Conservation (phyloP, 1,140 invertebrate genomes). For the Hycleus cichorii region DNA sequence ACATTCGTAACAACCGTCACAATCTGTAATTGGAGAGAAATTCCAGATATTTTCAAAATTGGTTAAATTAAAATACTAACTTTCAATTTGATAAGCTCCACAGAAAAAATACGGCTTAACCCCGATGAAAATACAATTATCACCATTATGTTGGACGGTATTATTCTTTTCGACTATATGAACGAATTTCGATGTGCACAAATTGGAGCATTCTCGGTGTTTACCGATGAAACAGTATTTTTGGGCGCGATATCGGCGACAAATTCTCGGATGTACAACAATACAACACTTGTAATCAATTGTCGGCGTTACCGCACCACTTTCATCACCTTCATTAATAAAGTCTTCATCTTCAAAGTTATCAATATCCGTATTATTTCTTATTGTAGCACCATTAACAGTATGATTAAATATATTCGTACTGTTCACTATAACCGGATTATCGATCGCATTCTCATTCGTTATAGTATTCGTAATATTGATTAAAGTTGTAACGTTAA, state of each 20-base stretch:
- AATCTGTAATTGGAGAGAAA: too few relatives aligned
- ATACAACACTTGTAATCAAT: conserved; percentile 1
- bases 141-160: neutral
- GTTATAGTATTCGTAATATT: conserved; percentile 4
- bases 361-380: too few relatives aligned
- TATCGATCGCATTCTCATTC: neutral
- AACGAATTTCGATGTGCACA: neutral
- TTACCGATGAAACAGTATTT: conserved; percentile 5
- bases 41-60: too few relatives aligned
- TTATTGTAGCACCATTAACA: too few relatives aligned
- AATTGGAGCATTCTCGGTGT: neutral
- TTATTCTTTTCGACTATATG: conserved; percentile 3
- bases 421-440: conserved; percentile 4
- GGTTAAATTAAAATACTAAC: too few relatives aligned
- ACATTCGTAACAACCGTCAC: too few relatives aligned
- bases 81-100: too few relatives aligned
- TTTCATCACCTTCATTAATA: too few relatives aligned
- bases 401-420: conserved; percentile 5
- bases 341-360: too few relatives aligned
- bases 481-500: conserved; percentile 5
- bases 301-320: too few relatives aligned
- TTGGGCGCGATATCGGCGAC: neutral
- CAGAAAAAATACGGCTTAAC: too few relatives aligned
- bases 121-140: too few relatives aligned
- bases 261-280: conserved; percentile 2